Conservation (phyloP, 2,888 invertebrate genomes). For the Pollenia labialis region DNA sequence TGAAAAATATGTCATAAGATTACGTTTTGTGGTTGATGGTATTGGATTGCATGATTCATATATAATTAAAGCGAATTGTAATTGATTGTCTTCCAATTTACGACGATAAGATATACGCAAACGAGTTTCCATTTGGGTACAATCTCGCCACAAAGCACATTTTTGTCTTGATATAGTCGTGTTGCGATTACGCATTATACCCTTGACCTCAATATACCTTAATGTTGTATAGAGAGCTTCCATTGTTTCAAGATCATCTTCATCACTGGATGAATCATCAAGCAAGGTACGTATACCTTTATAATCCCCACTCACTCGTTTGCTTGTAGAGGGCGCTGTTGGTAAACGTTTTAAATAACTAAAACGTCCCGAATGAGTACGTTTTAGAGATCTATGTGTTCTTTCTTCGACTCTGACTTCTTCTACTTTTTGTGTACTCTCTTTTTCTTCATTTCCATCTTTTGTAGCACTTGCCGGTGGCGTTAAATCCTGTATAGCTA, state of each 20-base stretch:
- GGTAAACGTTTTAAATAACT: slow-evolving; percentile 73
- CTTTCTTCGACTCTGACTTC: slow-evolving; percentile 11
- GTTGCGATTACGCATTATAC: slow-evolving; percentile 70
- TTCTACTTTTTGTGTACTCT: slow-evolving; percentile 3
- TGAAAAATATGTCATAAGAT: slow-evolving; percentile 78
- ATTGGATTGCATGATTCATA: slow-evolving; percentile 76
- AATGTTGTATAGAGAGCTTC: slow-evolving; percentile 73
- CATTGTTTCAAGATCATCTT: slow-evolving; percentile 70
- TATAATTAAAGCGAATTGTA: slow-evolving; percentile 79
- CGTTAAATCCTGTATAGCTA: slow-evolving; percentile 71
- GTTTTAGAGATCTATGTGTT: slow-evolving; percentile 67
- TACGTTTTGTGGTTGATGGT: slow-evolving; percentile 72
- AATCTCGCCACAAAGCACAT: slow-evolving; percentile 69
- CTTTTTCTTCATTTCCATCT: slow-evolving; percentile 66
- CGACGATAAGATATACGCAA: slow-evolving; percentile 79
- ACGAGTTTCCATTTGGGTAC: slow-evolving; percentile 76
- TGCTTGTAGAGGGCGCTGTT: slow-evolving; percentile 65
- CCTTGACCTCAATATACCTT: slow-evolving; percentile 75
- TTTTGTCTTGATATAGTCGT: slow-evolving; percentile 45
- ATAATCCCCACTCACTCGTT: slow-evolving; percentile 63
- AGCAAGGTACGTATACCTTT: slow-evolving; percentile 69
- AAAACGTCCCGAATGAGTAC: slow-evolving; percentile 68
- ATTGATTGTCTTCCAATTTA: slow-evolving; percentile 76
- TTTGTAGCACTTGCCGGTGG: slow-evolving; percentile 74
- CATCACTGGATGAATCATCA: slow-evolving; percentile 73